phyloP scores from a whole-genome alignment of 2,888 invertebrate species.

The Drosophila heteroneura region DNA sequence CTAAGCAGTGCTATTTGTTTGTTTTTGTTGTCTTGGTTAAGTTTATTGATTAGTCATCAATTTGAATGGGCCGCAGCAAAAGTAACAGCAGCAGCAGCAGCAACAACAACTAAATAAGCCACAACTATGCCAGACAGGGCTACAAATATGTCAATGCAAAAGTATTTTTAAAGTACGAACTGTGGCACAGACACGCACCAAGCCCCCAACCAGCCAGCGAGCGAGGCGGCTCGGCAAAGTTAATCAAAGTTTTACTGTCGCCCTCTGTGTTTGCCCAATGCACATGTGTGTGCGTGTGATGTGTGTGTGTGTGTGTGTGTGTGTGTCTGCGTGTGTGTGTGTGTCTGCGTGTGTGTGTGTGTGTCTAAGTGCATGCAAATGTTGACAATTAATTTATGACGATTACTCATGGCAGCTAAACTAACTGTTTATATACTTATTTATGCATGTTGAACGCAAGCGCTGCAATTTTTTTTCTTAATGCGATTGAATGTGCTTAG shows the following conservation, averaged over 20 bases:
- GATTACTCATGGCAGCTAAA: conserved; percentile 84
- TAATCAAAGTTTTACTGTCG: conserved; percentile 62
- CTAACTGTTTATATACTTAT: conserved; percentile 72
- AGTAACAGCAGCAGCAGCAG: background rate
- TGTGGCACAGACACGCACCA: conserved; percentile 45
- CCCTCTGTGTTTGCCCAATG: conserved; percentile 50
- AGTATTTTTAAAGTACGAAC: conserved; percentile 69
- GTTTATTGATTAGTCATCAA: conserved; percentile 77
- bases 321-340: conserved; percentile 37
- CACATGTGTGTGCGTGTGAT: conserved; percentile 34
- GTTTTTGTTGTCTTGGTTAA: conserved; percentile 59
- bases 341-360: conserved; percentile 54
- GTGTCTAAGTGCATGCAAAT: conserved; percentile 80
- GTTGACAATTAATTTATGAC: conserved; percentile 85
- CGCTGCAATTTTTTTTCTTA: conserved; percentile 29
- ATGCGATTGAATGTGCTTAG: conserved; percentile 17
- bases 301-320: conserved; percentile 34
- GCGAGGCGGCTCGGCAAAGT: conserved; percentile 42
- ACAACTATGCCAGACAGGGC: conserved; percentile 42
- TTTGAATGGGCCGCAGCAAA: conserved; percentile 30
- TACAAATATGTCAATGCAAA: conserved; percentile 74
- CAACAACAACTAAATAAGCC: conserved; percentile 2
- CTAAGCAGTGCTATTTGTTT: conserved; percentile 13
- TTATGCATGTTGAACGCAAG: conserved; percentile 37
- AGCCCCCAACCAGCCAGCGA: background rate